Conservation (phyloP, 2,113 vertebrate genomes). For the Macquaria ambigua region DNA sequence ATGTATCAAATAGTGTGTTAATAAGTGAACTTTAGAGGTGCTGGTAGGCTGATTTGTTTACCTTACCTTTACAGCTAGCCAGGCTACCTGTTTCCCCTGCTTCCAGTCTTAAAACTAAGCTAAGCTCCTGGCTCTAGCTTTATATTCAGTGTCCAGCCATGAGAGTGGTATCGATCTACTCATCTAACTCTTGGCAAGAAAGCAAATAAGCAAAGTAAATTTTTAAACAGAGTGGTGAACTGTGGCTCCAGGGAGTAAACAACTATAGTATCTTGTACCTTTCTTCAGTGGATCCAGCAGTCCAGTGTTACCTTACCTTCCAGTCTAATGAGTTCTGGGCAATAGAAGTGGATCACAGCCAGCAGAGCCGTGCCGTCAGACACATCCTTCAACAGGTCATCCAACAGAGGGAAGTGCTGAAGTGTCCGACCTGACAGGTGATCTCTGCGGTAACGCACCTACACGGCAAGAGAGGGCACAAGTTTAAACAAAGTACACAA, state of each 20-base stretch:
- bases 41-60: background rate
- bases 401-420: conserved; percentile 92
- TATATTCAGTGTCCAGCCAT: background rate
- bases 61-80: background rate
- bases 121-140: background rate
- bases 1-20: background rate
- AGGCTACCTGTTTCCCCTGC: background rate
- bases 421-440: conserved; percentile 89
- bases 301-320: conserved; percentile 85
- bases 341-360: conserved; percentile 94
- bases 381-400: conserved; percentile 92
- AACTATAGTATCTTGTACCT: background rate
- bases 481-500: background rate
- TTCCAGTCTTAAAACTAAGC: background rate
- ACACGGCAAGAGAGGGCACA: conserved; percentile 25
- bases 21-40: background rate
- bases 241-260: background rate
- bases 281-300: background rate
- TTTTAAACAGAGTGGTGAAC: background rate
- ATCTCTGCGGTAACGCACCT: conserved; percentile 97
- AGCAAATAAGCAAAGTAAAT: background rate
- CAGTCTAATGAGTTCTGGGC: conserved; percentile 93
- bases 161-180: background rate
- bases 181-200: background rate
- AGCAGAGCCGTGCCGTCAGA: conserved; percentile 92